Evolutionary conservation across 2,888 invertebrate species (phyloP).

Genomic region (Polylopha cassiicola): DNA sequence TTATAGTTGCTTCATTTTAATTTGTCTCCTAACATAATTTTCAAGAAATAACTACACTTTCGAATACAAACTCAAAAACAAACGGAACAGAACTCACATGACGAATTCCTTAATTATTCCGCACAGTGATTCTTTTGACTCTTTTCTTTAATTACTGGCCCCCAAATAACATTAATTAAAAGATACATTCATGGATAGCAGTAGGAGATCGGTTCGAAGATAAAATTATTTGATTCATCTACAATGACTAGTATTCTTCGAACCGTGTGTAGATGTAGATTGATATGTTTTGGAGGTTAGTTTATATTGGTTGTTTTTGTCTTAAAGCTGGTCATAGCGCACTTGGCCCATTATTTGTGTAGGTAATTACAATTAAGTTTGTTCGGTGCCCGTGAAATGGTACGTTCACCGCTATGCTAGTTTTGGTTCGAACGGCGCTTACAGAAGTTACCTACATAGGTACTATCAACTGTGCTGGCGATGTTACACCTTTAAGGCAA

Average conservation of each 20-base stretch:
- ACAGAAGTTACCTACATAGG: no score
- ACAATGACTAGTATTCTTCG: slow-evolving; percentile 2
- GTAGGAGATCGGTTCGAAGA: slow-evolving; percentile 24
- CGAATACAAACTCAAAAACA: slow-evolving; percentile 6
- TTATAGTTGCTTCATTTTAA: no score
- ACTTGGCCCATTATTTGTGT: slow-evolving; percentile 39
- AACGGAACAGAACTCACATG: slow-evolving; percentile 22
- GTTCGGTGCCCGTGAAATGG: slow-evolving; percentile 55
- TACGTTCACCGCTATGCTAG: slow-evolving; percentile 38
- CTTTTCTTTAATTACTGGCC: slow-evolving; percentile 25
- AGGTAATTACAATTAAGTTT: slow-evolving; percentile 47
- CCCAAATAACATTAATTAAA: slow-evolving; percentile 37
- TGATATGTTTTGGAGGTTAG: not conserved
- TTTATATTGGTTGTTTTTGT: slow-evolving; percentile 7
- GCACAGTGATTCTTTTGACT: slow-evolving; percentile 27
- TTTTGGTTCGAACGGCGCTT: slow-evolving; percentile 4
- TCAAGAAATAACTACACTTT: slow-evolving; percentile 1
- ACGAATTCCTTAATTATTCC: slow-evolving; percentile 33
- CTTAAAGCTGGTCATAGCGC: slow-evolving; percentile 44
- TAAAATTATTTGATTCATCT: slow-evolving; percentile 36
- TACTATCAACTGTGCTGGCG: no score
- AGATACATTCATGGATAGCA: slow-evolving; percentile 30
- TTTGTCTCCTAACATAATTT: no score
- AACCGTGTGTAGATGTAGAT: not conserved
- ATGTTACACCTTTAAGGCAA: no score